phyloP scores from a whole-genome alignment of 1,140 invertebrate genomes.

The Drosophila fuyamai region DNA sequence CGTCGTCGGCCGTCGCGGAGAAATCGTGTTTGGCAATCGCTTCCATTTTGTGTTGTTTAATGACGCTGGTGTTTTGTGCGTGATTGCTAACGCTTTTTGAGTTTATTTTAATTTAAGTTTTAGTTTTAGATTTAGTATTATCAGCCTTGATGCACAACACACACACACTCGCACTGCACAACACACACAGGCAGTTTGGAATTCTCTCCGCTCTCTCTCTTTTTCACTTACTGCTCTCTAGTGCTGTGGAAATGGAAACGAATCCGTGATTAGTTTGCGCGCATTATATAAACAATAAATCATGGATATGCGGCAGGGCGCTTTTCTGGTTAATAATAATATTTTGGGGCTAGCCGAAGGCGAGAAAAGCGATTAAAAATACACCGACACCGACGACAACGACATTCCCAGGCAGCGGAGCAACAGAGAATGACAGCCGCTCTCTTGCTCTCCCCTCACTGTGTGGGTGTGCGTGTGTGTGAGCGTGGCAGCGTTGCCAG shows the following conservation, averaged over 20 bases:
- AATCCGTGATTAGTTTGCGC: slow-evolving; percentile 38
- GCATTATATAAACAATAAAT: slow-evolving; percentile 78
- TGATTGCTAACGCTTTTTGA: slow-evolving; percentile 22
- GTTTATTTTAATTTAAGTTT: slow-evolving; percentile 17
- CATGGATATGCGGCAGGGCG: slow-evolving; percentile 54
- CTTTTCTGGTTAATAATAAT: slow-evolving; percentile 47
- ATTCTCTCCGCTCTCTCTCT: slow-evolving; percentile 18
- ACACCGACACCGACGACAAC: slow-evolving; percentile 73
- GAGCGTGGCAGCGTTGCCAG: slow-evolving; percentile 42
- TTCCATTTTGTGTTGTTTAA: slow-evolving; percentile 90
- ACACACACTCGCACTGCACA: slow-evolving; percentile 31
- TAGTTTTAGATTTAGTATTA: slow-evolving; percentile 42
- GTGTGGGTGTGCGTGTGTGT: slow-evolving; percentile 31
- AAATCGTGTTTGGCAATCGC: slow-evolving; percentile 99
- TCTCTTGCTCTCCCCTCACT: slow-evolving; percentile 31
- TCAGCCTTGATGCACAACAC: slow-evolving; percentile 59
- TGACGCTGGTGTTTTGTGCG: slow-evolving; percentile 18
- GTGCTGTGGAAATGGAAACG: slow-evolving; percentile 30
- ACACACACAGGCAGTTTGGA: slow-evolving; percentile 42
- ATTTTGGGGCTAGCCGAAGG: slow-evolving; percentile 28
- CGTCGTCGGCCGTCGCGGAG: slow-evolving; percentile 98
- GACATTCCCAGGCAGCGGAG: slow-evolving; percentile 65
- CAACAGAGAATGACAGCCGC: slow-evolving; percentile 69
- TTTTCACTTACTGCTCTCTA: slow-evolving; percentile 4
- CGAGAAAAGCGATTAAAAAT: slow-evolving; percentile 76